A percentile compares a stretch with the other conserved stretches of the same genome.
phyloP scores from a whole-genome alignment of 2,113 vertebrate genomes.

The Leiothrix lutea region DNA sequence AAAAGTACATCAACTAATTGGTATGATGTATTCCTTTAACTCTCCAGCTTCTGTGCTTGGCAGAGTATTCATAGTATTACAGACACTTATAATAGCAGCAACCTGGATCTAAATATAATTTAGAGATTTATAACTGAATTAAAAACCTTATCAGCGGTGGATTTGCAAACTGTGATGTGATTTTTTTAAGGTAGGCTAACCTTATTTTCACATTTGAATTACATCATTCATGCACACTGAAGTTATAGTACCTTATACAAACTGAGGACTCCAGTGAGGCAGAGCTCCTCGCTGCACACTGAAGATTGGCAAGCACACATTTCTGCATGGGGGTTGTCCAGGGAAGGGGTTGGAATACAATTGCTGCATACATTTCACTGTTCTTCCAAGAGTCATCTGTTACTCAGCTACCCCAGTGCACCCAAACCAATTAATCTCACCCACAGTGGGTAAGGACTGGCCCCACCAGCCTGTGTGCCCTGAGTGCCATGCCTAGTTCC shows the following conservation, averaged over 20 bases:
- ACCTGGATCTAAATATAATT: neutral
- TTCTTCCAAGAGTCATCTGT: neutral
- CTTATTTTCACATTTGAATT: neutral
- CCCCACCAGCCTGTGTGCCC: neutral
- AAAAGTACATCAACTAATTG: constrained; percentile 28
- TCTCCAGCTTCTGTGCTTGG: neutral
- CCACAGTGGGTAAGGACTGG: rapidly evolving
- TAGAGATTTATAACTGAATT: neutral
- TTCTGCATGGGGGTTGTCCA: neutral
- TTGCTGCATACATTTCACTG: neutral
- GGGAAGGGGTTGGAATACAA: neutral
- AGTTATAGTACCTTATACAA: neutral
- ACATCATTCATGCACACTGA: neutral
- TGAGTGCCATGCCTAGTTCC: no score
- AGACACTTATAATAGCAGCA: neutral
- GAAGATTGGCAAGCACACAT: neutral
- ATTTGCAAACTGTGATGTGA: neutral
- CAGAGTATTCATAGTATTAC: neutral
- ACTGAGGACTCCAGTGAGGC: neutral
- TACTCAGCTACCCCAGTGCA: neutral
- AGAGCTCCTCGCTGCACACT: neutral
- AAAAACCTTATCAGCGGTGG: neutral
- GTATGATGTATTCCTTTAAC: constrained; percentile 25
- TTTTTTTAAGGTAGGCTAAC: neutral
- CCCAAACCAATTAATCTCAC: neutral